Evolutionary conservation across 2,888 invertebrate species (phyloP), one percentile per base, ranked within the genome.

Genomic region (Hipparchia semele): DNA sequence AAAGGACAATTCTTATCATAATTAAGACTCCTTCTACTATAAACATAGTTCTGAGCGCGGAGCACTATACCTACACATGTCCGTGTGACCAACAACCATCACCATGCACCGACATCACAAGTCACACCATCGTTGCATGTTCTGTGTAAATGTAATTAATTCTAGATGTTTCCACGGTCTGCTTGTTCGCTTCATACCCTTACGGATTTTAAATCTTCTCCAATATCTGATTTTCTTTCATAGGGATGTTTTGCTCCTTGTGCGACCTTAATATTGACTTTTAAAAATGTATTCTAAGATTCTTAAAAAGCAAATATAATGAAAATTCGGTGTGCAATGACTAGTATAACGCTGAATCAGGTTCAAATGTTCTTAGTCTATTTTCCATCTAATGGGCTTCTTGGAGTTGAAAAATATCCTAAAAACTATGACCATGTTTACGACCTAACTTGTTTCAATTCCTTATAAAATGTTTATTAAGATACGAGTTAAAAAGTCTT

Each of bases 161-260:
- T 79, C 73, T 83, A 84, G 85, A 83, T 83, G 87, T 87, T 84
- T 82, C 82, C 86, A 87, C 87, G 84, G 82, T 77, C 82, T 86
- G 91, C 91, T 91, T 91, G 85, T 84, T 83, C 86, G 91, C 91
- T 92, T 91, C 84, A 81, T 85, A 86, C 86, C 84, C 82, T 81
- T 78, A 33, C 75, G 77, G 75, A 73, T 78, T 75, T 74, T 75
- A 62, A 71, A 75, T 70, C 77, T 69, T 68, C 51, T 64, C 78
- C 76, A 68, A 72, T 61, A 64, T 64, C 61, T 65, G 65, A 65
- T 70, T 70, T 49, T 72, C 46, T 67, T 54, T 53, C 45, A 13
- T 73, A 62, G 66, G 68, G 56, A 65, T 70, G 13, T 68, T 66
- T 68, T 53, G 71, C 72, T 72, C 70, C 70, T 72, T 73, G 68